Evolutionary conservation across 1,140 invertebrate species (phyloP).

Genomic region (Microplitis demolitor): DNA sequence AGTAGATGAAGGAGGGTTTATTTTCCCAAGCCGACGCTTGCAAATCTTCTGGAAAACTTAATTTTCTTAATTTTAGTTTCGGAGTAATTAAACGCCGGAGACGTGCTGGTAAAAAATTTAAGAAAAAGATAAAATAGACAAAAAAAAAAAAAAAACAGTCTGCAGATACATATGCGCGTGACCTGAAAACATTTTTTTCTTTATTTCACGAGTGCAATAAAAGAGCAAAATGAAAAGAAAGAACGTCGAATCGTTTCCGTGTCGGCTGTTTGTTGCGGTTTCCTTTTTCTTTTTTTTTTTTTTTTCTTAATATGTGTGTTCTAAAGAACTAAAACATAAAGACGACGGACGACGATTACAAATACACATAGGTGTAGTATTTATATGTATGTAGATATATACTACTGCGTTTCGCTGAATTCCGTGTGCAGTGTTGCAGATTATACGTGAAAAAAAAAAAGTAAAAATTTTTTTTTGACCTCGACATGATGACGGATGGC

Average conservation of each 20-base stretch:
- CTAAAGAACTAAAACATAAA: not conserved
- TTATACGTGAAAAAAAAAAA: not conserved
- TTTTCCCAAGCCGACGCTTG: conserved; percentile 17
- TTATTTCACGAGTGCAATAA: not conserved
- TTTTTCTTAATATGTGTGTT: not conserved
- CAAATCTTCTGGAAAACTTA: conserved; percentile 19
- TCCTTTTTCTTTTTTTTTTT: not conserved
- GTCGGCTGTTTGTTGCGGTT: not conserved
- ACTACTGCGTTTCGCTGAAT: not conserved
- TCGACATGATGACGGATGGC: conserved; percentile 27
- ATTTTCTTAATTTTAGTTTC: conserved; percentile 17
- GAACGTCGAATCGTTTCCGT: not conserved
- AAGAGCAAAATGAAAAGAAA: not conserved
- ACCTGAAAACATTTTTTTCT: not conserved
- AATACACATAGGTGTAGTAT: no score
- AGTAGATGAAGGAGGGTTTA: not conserved
- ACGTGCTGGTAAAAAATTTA: not conserved
- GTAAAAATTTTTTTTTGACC: conserved; percentile 2
- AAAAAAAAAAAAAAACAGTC: not conserved
- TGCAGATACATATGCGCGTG: not conserved
- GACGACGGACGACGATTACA: not conserved
- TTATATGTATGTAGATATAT: not conserved
- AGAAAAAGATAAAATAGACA: not conserved
- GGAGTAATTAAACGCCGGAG: conserved; percentile 7
- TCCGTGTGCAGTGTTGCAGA: not conserved